phyloP scores from a whole-genome alignment of 2,797 vertebrate species.

The Clarias fuscus region DNA sequence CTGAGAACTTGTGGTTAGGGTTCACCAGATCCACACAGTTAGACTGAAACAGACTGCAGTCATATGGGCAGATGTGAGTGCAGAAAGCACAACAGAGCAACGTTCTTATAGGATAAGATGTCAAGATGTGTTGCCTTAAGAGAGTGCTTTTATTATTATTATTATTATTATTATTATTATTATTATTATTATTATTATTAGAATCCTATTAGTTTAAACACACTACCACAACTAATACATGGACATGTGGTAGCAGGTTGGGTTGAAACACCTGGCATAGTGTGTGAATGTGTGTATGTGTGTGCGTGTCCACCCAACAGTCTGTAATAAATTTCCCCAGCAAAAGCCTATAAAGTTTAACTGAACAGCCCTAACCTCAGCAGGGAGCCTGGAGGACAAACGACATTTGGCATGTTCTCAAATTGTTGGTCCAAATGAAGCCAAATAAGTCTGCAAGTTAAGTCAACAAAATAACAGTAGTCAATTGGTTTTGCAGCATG shows the following conservation, averaged over 20 bases:
- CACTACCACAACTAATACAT: conserved; percentile 44
- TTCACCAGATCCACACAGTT: conserved; percentile 63
- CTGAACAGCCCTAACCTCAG: conserved; percentile 65
- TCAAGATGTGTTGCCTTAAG: conserved; percentile 44
- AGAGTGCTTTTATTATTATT: conserved; percentile 53
- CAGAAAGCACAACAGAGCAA: conserved; percentile 46
- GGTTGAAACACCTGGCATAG: conserved; percentile 56
- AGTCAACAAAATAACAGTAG: conserved; percentile 33
- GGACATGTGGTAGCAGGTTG: conserved; percentile 55
- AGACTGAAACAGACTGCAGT: conserved; percentile 62
- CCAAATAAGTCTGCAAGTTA: conserved; percentile 53
- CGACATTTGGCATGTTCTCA: conserved; percentile 71
- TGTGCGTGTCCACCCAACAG: conserved; percentile 61
- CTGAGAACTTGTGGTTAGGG: conserved; percentile 65
- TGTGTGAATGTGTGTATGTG: conserved; percentile 29
- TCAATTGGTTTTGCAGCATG: conserved; percentile 1
- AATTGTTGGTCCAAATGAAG: conserved; percentile 66
- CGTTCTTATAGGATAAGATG: conserved; percentile 43
- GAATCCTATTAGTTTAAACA: conserved; percentile 54
- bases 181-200: conserved; percentile 60
- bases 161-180: conserved; percentile 58
- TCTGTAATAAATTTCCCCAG: conserved; percentile 78
- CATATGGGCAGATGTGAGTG: conserved; percentile 69
- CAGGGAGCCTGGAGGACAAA: conserved; percentile 65
- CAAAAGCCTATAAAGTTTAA: conserved; percentile 71